Base-by-base conservation (phyloP, 2,113 vertebrate genomes). In the Lepus timidus region DNA sequence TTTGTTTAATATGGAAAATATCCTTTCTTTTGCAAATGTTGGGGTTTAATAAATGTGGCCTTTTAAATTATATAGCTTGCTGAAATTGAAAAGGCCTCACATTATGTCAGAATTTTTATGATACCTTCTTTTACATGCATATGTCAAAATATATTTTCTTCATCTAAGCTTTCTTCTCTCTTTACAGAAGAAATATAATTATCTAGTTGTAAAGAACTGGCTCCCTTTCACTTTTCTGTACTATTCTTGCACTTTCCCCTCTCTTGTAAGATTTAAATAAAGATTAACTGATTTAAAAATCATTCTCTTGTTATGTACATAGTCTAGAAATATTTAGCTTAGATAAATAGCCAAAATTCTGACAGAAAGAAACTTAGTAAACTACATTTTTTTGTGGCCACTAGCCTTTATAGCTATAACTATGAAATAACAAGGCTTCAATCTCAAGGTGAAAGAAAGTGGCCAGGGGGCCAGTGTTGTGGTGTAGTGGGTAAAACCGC, bases 391-490 rank as follows among this genome's bases (percentile, higher is more conserved):
- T 83, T 17, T 86, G 17, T 64, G 31, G 22, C 39, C 19, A 79
- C 22, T 84, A 91, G 16, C 7, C 61, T 83, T 83, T 84, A 49
- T 73, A 84, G 73, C 14, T 91, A 25, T 19, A 83, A 9, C 20
- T 89, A 74, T 61, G 19, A 85, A 78, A 52, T 49, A 76, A 76
- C 70, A 65, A 83, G 4, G 3, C 12, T 65, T 73, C 3, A 39
- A 83, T 90, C 87, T 87, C 70, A 96, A 89, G 58, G 74, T 80
- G 44, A 81, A 88, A 65, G 36, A 73, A 44, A 44, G 44, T 44
- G 44, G 44, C 44, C 44, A 44, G 44, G 55, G 55, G 55, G 17
- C 19, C 55, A 17, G 13, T 58, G 55, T 19, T 17, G 55, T 58
- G 55, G 55, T 14, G 19, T 58, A 58, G 5, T 4, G 13, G 55